Conservation (phyloP, 1,140 invertebrate species). For the Conopomorpha cramerella region DNA sequence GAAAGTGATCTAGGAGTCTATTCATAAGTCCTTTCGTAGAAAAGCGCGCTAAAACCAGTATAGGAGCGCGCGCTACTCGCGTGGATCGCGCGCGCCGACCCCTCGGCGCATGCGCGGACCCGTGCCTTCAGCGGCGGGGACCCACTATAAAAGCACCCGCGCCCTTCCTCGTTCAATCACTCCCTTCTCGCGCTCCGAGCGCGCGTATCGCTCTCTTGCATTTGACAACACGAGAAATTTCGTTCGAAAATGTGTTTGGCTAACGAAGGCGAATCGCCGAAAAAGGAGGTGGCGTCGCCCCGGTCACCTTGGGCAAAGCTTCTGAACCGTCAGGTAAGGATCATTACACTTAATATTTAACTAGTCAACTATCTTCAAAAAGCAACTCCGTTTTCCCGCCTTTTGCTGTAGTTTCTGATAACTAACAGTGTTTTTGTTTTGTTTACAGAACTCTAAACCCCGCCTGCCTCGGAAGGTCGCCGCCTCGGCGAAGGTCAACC, state of each 20-base stretch:
- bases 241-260: conserved; percentile 46
- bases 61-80: conserved; percentile 48
- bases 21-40: conserved; percentile 46
- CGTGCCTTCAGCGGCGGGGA: conserved; percentile 16
- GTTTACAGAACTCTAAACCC: conserved; percentile 53
- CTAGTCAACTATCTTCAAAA: no score
- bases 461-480: conserved; percentile 55
- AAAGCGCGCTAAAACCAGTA: conserved; percentile 39
- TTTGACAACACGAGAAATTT: conserved; percentile 23
- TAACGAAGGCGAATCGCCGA: conserved; percentile 41
- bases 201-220: conserved; percentile 31
- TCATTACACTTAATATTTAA: no score
- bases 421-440: conserved; percentile 16
- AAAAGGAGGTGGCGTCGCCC: conserved; percentile 37
- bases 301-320: conserved; percentile 54
- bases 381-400: no score
- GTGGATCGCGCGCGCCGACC: conserved; percentile 35
- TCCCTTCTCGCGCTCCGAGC: conserved; percentile 37
- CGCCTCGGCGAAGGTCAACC: conserved; percentile 56
- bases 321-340: conserved; percentile 44
- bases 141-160: conserved; percentile 34
- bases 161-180: conserved; percentile 49
- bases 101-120: conserved; percentile 32
- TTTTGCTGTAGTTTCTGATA: no score
- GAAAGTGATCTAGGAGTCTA: no score